Conservation (phyloP, 2,797 vertebrate genomes). For the Paratrypauchen microcephalus region DNA sequence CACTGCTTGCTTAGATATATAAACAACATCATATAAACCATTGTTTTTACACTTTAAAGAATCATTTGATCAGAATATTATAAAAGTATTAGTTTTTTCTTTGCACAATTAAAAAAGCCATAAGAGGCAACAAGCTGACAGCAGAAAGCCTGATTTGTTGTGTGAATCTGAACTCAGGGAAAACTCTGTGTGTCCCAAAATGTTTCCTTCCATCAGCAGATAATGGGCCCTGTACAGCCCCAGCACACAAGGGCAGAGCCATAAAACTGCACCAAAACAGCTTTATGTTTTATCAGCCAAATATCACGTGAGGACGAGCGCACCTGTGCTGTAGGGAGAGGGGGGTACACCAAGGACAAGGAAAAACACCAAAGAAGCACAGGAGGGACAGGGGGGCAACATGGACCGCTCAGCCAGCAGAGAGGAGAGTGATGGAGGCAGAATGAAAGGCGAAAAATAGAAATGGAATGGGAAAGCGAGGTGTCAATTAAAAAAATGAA, state of each 20-base stretch:
- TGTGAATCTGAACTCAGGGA: conserved; percentile 46
- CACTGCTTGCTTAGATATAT: not conserved
- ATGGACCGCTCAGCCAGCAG: conserved; percentile 53
- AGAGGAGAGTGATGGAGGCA: conserved; percentile 63
- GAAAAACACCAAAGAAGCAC: conserved; percentile 66
- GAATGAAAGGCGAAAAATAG: conserved; percentile 77
- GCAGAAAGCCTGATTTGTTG: conserved; percentile 48
- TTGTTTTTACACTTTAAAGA: not conserved
- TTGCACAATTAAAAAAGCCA: conserved; percentile 10
- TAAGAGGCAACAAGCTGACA: conserved; percentile 15
- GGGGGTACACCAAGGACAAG: conserved; percentile 64
- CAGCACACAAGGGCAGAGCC: conserved; percentile 78
- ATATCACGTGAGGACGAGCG: conserved; percentile 69
- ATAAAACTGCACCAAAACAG: conserved; percentile 73
- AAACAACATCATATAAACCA: not conserved
- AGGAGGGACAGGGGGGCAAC: conserved; percentile 61
- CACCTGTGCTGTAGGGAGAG: conserved; percentile 56
- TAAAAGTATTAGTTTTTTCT: not conserved
- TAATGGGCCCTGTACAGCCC: conserved; percentile 71
- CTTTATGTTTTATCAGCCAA: conserved; percentile 75
- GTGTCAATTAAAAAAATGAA: conserved; percentile 99
- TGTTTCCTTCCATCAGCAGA: conserved; percentile 65
- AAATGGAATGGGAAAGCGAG: conserved; percentile 82
- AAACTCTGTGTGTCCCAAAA: conserved; percentile 67
- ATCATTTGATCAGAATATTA: not conserved